Conservation (phyloP, 1,140 invertebrate genomes). For the Drosophila subpulchrella region DNA sequence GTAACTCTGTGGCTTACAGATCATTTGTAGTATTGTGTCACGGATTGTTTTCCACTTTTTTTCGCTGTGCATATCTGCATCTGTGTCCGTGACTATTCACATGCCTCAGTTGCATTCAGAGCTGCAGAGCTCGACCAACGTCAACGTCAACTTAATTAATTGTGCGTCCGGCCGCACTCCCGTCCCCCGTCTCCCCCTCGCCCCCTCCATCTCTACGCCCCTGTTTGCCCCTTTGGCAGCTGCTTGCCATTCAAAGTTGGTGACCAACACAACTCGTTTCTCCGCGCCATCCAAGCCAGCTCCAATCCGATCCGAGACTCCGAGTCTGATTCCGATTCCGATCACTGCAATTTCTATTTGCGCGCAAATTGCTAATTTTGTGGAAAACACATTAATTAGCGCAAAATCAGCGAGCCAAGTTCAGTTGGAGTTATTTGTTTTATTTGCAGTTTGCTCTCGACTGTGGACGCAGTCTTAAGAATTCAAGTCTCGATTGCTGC, state of each 20-base stretch:
- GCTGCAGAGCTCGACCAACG: slow-evolving; percentile 34
- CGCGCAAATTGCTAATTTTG: slow-evolving; percentile 81
- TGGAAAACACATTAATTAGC: slow-evolving; percentile 83
- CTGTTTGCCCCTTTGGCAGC: slow-evolving; percentile 5
- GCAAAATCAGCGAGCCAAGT: slow-evolving; percentile 71
- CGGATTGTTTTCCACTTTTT: too few relatives aligned
- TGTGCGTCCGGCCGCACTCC: slow-evolving; percentile 78
- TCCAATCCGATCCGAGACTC: slow-evolving; percentile 31
- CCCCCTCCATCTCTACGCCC: neutral
- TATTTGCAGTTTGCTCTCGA: slow-evolving; percentile 12
- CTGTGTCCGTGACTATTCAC: slow-evolving; percentile 33
- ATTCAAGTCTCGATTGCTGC: slow-evolving; percentile 16
- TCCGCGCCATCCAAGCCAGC: slow-evolving; percentile 12
- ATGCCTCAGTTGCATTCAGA: slow-evolving; percentile 46
- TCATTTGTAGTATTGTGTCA: too few relatives aligned
- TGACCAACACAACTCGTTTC: slow-evolving; percentile 43
- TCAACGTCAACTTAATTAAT: slow-evolving; percentile 81
- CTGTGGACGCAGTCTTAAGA: slow-evolving; percentile 13
- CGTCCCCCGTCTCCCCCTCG: slow-evolving; percentile 1
- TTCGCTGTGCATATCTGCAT: slow-evolving; percentile 1
- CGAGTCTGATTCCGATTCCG: slow-evolving; percentile 43
- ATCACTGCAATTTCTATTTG: slow-evolving; percentile 74
- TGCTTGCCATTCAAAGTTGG: slow-evolving; percentile 44
- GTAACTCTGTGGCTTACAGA: neutral
- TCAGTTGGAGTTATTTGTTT: slow-evolving; percentile 46